These are phyloP conservation scores for Aspidiotus destructor DNA, from an alignment of 2,888 invertebrate species.

Conservation along the genomic window DNA sequence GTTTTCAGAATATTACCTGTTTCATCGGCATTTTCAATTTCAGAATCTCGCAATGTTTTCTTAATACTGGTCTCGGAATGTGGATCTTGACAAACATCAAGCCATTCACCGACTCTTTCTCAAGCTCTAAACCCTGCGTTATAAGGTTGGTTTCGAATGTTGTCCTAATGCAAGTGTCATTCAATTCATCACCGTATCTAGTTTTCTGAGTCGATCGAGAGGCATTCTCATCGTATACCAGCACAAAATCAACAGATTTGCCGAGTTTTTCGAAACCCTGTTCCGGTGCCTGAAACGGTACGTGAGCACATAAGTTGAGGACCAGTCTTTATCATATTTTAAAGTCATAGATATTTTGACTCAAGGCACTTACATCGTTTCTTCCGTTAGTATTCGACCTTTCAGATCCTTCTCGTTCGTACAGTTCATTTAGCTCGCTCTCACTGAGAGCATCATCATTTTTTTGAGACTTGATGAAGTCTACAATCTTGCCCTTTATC, in stretches of 20 bases:
- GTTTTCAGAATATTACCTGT: slow-evolving; percentile 37
- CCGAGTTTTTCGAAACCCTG: background rate
- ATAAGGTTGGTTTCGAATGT: slow-evolving; percentile 35
- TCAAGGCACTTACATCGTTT: too few relatives aligned
- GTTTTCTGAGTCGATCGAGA: slow-evolving; percentile 11
- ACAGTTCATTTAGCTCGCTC: slow-evolving; percentile 15
- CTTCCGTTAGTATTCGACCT: too few relatives aligned
- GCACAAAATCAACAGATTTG: slow-evolving; percentile 23
- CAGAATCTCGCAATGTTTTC: slow-evolving; percentile 81
- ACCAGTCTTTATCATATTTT: too few relatives aligned
- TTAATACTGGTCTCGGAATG: slow-evolving; percentile 69
- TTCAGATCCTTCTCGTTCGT: background rate
- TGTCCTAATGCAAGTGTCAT: slow-evolving; percentile 33
- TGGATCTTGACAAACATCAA: slow-evolving; percentile 66
- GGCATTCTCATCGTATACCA: slow-evolving; percentile 16
- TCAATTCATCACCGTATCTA: slow-evolving; percentile 15
- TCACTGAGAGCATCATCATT: slow-evolving; percentile 15
- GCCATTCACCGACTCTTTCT: slow-evolving; percentile 34
- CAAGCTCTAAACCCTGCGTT: slow-evolving; percentile 34
- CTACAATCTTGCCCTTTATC: too few relatives aligned
- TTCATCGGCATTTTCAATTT: slow-evolving; percentile 91
- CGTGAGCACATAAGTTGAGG: too few relatives aligned
- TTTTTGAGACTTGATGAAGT: slow-evolving; percentile 7
- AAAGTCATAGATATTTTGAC: too few relatives aligned
- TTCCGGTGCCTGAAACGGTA: background rate